Evolutionary conservation across 1,140 invertebrate species (phyloP).

Genomic region (Caenorhabditis briggsae): DNA sequence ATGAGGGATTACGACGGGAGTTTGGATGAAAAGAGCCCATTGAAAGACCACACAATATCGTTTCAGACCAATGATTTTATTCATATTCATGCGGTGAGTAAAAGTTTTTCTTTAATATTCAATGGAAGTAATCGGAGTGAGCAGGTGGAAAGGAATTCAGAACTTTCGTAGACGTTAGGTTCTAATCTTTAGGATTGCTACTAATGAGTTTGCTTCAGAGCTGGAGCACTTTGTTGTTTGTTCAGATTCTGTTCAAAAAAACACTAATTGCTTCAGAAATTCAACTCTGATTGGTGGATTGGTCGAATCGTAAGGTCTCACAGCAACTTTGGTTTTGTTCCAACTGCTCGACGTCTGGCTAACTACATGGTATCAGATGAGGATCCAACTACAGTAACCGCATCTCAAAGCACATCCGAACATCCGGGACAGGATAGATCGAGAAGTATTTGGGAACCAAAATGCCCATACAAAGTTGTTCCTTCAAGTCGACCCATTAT

Average conservation of each 20-base stretch:
- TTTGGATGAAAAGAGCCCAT: conserved; percentile 66
- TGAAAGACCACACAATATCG: conserved; percentile 62
- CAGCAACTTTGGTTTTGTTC: conserved; percentile 97
- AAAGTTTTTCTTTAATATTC: not conserved
- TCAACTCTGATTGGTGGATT: conserved; percentile 99
- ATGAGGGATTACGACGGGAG: conserved; percentile 68
- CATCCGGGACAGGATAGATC: conserved; percentile 39
- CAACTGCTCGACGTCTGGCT: conserved; percentile 52
- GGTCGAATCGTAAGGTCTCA: conserved; percentile 94
- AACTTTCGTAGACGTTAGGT: too few species aligned
- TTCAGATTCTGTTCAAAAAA: too few species aligned
- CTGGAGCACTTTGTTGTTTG: too few species aligned
- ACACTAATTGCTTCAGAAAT: conserved; percentile 93
- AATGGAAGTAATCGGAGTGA: too few species aligned
- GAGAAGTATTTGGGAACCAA: conserved; percentile 55
- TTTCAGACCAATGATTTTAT: conserved; percentile 67
- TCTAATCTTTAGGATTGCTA: too few species aligned
- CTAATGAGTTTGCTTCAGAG: too few species aligned
- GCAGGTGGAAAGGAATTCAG: too few species aligned
- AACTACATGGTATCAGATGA: conserved; percentile 29
- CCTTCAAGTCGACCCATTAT: conserved; percentile 99
- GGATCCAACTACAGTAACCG: not conserved
- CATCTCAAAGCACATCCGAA: not conserved
- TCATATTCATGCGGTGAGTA: conserved; percentile 65
- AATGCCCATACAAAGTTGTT: conserved; percentile 94